Percentiles rank a stretch among this genome's conserved stretches.
Conservation (phyloP, 2,797 vertebrate genomes). For the Sternarchorhynchus goeldii region DNA sequence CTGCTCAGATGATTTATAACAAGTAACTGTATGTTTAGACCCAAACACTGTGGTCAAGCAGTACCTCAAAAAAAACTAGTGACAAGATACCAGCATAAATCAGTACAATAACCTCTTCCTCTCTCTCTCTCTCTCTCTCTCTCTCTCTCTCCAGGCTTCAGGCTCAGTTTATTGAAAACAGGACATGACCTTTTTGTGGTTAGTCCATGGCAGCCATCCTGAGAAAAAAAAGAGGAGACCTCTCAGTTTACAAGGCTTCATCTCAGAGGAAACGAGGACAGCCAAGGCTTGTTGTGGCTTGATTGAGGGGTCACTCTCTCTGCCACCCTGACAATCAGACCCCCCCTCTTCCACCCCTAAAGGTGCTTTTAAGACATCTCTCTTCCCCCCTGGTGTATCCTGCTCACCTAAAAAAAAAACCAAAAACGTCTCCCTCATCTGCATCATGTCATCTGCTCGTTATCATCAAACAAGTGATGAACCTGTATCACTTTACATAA, state of each 20-base stretch:
- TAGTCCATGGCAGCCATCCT: constrained; percentile 29
- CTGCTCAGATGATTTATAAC: constrained; percentile 6
- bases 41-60: constrained; percentile 9
- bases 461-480: constrained; percentile 66
- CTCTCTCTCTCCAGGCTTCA: not conserved
- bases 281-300: constrained; percentile 49
- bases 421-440: too few relatives aligned
- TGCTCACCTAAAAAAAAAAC: constrained; percentile 42
- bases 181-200: constrained; percentile 44
- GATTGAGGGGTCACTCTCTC: constrained; percentile 49
- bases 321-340: not conserved
- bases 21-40: constrained; percentile 29
- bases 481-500: constrained; percentile 61
- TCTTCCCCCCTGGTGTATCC: constrained; percentile 59
- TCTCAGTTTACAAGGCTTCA: constrained; percentile 40
- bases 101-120: not conserved
- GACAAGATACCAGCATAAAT: constrained; percentile 22
- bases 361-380: constrained; percentile 25
- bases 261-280: constrained; percentile 48
- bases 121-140: not conserved
- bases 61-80: not conserved
- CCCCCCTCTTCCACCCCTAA: not conserved
- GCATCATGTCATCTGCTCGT: constrained; percentile 61
- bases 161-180: constrained; percentile 19
- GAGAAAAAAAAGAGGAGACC: constrained; percentile 15